These are phyloP conservation scores for Cirrhinus molitorella DNA, from an alignment of 2,797 vertebrate species.

Conservation along the genomic window DNA sequence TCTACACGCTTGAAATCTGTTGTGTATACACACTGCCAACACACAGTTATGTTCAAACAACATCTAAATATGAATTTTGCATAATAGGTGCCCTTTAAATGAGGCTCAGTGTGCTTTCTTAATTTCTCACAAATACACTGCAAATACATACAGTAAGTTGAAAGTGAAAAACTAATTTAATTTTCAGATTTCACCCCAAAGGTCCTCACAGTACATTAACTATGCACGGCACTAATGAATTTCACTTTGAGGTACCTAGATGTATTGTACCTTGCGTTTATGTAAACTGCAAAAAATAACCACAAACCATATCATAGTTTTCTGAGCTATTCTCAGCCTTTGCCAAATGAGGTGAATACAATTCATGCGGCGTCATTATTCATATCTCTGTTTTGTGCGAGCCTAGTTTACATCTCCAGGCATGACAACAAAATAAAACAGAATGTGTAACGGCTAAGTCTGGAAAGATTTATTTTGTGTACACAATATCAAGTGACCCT, in stretches of 20 bases:
- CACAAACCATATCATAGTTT: slow-evolving; percentile 1
- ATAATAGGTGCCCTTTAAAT: no score
- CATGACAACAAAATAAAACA: slow-evolving; percentile 36
- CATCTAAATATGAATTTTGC: no score
- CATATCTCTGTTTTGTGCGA: slow-evolving; percentile 37
- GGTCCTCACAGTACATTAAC: not conserved
- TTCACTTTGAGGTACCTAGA: not conserved
- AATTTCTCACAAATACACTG: not conserved
- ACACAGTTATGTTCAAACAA: no score
- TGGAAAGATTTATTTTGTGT: slow-evolving; percentile 38
- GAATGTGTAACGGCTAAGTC: slow-evolving; percentile 2
- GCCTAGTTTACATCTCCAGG: slow-evolving; percentile 17
- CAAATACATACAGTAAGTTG: not conserved
- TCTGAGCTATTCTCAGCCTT: slow-evolving; percentile 29
- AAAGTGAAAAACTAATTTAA: not conserved
- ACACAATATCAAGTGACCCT: slow-evolving; percentile 30
- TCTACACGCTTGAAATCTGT: no score
- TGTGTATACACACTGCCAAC: no score
- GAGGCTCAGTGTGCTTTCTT: not conserved
- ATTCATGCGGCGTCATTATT: slow-evolving; percentile 47
- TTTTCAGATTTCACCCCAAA: not conserved
- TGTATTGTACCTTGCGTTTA: not conserved
- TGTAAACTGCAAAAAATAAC: slow-evolving; percentile 1
- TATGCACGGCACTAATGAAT: slow-evolving; percentile 22
- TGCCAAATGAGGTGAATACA: slow-evolving; percentile 40